Conservation (phyloP, 2,113 vertebrate genomes). For the Condylura cristata region DNA sequence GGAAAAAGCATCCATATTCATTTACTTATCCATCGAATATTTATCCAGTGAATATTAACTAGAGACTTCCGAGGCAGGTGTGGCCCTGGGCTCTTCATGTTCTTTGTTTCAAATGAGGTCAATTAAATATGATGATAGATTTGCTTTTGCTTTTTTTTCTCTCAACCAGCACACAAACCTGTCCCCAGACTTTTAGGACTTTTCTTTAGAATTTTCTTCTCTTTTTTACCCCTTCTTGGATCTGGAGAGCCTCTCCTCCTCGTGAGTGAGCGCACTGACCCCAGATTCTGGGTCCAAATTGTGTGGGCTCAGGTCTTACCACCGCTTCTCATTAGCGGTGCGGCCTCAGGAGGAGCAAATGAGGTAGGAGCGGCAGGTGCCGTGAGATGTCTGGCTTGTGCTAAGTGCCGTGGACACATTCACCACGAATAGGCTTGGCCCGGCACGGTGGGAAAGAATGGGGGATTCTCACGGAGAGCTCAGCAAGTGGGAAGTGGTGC, state of each 20-base stretch:
- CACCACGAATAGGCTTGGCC: not conserved
- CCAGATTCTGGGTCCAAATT: not conserved
- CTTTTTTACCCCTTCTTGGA: not conserved
- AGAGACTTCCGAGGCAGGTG: not conserved
- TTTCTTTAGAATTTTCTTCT: not conserved
- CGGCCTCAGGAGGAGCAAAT: not conserved
- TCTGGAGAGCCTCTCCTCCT: not conserved
- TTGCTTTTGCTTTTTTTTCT: not conserved
- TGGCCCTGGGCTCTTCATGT: not conserved
- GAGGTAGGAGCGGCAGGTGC: too few species aligned
- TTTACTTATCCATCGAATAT: not conserved
- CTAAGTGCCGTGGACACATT: not conserved
- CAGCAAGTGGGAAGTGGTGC: not conserved
- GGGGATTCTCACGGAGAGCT: not conserved
- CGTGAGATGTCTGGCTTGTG: not conserved
- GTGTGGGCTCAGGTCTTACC: not conserved
- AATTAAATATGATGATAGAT: not conserved
- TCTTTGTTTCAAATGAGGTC: not conserved
- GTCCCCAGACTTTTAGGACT: not conserved
- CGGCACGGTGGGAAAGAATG: constrained; percentile 18
- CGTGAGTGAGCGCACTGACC: not conserved
- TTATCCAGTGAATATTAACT: constrained; percentile 4
- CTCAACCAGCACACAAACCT: not conserved
- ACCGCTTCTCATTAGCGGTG: not conserved
- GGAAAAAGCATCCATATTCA: not conserved